Evolutionary conservation across 1,140 invertebrate genomes (phyloP), one percentile per base, ranked within the genome.

Genomic region (Temnothorax curvispinosus): DNA sequence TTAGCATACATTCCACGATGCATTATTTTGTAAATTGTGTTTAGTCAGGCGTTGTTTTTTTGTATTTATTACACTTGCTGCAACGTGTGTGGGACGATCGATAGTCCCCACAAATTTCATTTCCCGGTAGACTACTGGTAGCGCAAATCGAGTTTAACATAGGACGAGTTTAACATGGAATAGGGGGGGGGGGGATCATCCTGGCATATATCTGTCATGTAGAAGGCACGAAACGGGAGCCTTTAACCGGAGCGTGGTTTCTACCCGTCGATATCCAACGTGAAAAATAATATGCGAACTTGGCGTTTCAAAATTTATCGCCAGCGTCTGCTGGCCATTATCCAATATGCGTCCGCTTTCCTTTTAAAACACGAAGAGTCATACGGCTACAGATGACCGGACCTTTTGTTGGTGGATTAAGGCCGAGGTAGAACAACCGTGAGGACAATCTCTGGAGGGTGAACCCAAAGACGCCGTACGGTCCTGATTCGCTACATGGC

Each of bases 401-500:
- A 18, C 5, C 54, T 32, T 64, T 4, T 44, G 15, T 21, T 56
- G 52, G 15, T 50, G 21, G 5, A 65, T 71, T 38, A 44, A 69
- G 18, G 18, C n/a, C 41, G 44, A n/a, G 58, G 38, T n/a, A 13
- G 8, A 81, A 56, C 41, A 13, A 7, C 38, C 27, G 32, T 8
- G 9, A 52, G 78, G 38, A 62, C 35, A 13, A 72, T 38, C 32
- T 54, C 32, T 58, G 64, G 54, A 60, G 91, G 91, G 91, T 90
- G 69, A 91, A 89, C 47, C 47, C 69, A 84, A 88, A 71, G 64
- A 58, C 77, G 69, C 58, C 32, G 74, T 91, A 93, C 93, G 92
- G 86, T 88, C 89, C 93, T 94, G 93, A 75, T 65, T 81, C 86
- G 87, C 90, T 92, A 92, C 90, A 92, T 92, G 89, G 92, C 90